A percentile compares a stretch with the other conserved stretches of the same genome.
Conservation (phyloP, 2,113 vertebrate species). For the Antechinus flavipes region DNA sequence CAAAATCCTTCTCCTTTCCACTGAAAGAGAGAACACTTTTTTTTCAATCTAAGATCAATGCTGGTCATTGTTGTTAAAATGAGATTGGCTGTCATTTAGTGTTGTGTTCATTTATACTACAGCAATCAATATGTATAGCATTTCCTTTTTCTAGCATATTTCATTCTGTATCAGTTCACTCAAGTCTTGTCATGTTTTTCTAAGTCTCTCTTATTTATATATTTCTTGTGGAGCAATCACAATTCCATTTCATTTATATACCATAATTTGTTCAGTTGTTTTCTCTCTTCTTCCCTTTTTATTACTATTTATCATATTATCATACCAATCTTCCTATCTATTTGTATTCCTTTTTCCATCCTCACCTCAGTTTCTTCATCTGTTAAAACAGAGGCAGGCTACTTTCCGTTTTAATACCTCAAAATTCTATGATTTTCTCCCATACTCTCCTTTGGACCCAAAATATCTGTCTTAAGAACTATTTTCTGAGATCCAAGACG, state of each 20-base stretch:
- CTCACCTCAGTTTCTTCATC: not conserved
- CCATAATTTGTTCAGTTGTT: not conserved
- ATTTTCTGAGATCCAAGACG: not conserved
- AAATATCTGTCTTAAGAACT: not conserved
- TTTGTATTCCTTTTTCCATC: not conserved
- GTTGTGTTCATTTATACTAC: not conserved
- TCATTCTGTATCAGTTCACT: not conserved
- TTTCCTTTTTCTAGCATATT: not conserved
- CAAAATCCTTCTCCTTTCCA: not conserved
- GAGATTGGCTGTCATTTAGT: not conserved
- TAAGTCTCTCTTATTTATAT: not conserved
- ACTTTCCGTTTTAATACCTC: not conserved
- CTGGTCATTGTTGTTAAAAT: not conserved
- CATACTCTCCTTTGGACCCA: not conserved
- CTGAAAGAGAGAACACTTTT: not conserved
- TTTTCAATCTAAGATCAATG: not conserved
- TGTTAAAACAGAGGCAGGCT: not conserved
- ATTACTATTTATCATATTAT: not conserved
- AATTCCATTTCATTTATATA: not conserved
- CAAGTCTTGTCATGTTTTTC: not conserved
- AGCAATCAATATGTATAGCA: not conserved
- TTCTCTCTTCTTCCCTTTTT: not conserved
- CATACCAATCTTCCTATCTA: not conserved
- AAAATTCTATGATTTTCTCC: not conserved
- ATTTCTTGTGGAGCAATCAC: not conserved